phyloP scores from a whole-genome alignment of 2,797 vertebrate species.

The Anas acuta region DNA sequence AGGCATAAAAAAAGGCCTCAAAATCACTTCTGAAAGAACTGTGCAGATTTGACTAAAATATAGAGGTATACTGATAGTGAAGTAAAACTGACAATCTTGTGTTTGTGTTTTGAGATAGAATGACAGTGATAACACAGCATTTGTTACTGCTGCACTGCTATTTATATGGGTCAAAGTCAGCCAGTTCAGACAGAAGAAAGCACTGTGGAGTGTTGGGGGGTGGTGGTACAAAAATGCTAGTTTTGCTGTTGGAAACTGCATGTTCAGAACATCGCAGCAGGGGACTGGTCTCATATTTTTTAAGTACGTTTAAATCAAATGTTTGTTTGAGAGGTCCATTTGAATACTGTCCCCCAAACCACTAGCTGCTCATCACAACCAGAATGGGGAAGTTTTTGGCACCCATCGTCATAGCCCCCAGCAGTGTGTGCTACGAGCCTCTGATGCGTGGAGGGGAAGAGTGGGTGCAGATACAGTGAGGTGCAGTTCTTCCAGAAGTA shows the following conservation, averaged over 20 bases:
- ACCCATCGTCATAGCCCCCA: not conserved
- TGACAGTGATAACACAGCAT: not conserved
- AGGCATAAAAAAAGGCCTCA: not conserved
- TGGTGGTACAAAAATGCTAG: not conserved
- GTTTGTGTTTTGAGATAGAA: not conserved
- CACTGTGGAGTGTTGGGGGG: not conserved
- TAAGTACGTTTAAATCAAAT: not conserved
- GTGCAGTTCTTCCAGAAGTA: not conserved
- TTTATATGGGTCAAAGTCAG: not conserved
- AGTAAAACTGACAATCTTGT: not conserved
- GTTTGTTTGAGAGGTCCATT: not conserved
- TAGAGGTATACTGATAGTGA: accelerated
- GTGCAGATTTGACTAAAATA: not conserved
- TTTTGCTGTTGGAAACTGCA: not conserved
- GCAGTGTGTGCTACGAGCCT: not conserved
- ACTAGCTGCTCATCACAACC: not conserved
- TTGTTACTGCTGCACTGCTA: not conserved
- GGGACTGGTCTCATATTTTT: not conserved
- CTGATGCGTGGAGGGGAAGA: not conserved
- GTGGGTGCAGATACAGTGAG: not conserved
- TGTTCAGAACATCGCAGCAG: not conserved
- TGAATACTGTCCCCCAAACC: not conserved
- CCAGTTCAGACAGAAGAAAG: not conserved
- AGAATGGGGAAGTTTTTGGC: not conserved
- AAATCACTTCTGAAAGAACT: not conserved